Base-by-base conservation (phyloP, 2,797 vertebrate genomes). In the Sparus aurata region DNA sequence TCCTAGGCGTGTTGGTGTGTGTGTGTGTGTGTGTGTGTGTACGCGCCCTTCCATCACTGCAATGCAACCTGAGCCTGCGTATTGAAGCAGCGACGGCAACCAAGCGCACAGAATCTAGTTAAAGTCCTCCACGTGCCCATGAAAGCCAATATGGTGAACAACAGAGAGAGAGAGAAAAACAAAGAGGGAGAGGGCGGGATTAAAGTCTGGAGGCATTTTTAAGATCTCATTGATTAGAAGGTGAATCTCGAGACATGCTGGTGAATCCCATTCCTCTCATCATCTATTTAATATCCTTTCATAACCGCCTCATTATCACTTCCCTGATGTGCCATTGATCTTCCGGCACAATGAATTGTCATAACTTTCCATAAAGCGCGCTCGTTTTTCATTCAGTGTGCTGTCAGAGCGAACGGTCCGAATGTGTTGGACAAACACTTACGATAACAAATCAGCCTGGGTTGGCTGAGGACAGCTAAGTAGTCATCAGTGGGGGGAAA, bases 391-490 rank as follows among this genome's bases (percentile, higher is more conserved):
- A 88, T 27, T 90, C 75, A 70, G 68, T 60, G 72, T 34, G 61
- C 78, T 49, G 25, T 88, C 80, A 60, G 25, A 53, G 73, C 61
- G 85, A 89, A 79, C 69, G 75, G 76, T 58, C 59, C 27, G 64
- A 88, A 86, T 67, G 86, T 76, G 80, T 87, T 71, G 77, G 90
- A 91, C 90, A 90, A 93, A 92, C 85, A 75, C 77, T 89, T 85
- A 84, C 73, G 83, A 91, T 90, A 90, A 93, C 84, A 88, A 89
- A 91, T 90, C 5, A 66, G 69, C 49, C 60, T 34, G 67, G 74
- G 54, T 69, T 78, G 50, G 59, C 27, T 74, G 73, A 82, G 86
- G 83, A 89, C 80, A 66, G 89, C 91, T 92, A 92, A 92, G 90
- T 79, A 89, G 85, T 89, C 86, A 87, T 89, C 84, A 87, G 81